These are phyloP conservation scores for Chaetodon trifascialis DNA, from an alignment of 2,113 vertebrate genomes.

Conservation along the genomic window DNA sequence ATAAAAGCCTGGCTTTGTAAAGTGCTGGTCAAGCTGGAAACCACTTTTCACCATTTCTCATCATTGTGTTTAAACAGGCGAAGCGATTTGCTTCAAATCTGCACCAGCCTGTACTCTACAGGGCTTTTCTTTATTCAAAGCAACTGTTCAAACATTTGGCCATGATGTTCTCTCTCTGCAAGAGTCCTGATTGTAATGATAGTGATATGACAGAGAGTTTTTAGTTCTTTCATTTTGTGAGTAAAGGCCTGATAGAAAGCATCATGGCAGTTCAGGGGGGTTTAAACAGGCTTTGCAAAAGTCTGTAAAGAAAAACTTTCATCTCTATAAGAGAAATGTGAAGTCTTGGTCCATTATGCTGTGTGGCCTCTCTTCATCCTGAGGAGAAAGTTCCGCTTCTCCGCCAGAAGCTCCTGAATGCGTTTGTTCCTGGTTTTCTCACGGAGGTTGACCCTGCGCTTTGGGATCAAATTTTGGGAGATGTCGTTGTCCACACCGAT, in stretches of 20 bases:
- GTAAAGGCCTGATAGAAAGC: constrained; percentile 54
- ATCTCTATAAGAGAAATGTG: constrained; percentile 90
- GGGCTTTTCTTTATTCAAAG: constrained; percentile 47
- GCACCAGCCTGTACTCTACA: constrained; percentile 46
- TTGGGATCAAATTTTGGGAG: constrained; percentile 89
- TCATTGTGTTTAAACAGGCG: constrained; percentile 34
- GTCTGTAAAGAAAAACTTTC: constrained; percentile 55
- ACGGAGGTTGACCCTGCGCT: constrained; percentile 82
- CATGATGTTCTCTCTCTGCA: constrained; percentile 54
- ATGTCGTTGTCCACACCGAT: constrained; percentile 82
- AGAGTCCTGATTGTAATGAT: constrained; percentile 52
- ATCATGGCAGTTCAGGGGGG: constrained; percentile 37
- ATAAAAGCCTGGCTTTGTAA: constrained; percentile 53
- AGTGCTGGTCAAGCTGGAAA: constrained; percentile 46
- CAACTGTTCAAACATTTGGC: constrained; percentile 73
- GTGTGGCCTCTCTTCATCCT: constrained; percentile 85
- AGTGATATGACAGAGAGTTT: constrained; percentile 21
- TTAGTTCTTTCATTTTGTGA: not conserved
- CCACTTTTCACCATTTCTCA: constrained; percentile 40
- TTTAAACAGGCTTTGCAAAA: constrained; percentile 35
- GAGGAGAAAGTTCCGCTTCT: constrained; percentile 89
- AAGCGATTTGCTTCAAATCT: constrained; percentile 59
- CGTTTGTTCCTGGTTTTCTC: constrained; percentile 95
- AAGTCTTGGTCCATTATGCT: constrained; percentile 57
- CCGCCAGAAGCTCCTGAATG: constrained; percentile 95